Base-by-base conservation (phyloP, 2,113 vertebrate genomes). In the Pomatorhinus ruficollis region DNA sequence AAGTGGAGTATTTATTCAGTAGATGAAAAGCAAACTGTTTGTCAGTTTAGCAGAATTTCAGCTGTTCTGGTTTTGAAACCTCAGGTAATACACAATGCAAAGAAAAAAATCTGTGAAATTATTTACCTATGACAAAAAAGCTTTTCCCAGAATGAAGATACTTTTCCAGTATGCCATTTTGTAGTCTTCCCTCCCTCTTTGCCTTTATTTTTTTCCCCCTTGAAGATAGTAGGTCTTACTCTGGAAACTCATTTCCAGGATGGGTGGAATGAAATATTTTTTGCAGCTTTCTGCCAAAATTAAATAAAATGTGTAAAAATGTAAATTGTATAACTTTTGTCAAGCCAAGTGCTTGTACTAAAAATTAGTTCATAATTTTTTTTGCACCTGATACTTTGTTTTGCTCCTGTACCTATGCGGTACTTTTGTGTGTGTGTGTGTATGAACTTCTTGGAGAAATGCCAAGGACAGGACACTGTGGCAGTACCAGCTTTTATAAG, bases 11-110 rank as follows among this genome's bases (percentile, higher is more conserved):
- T 1, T 7, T 71, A 71, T 81, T 71, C 63, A 86, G n/a, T 33
- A 64, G 35, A 56, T 77, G 72, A 71, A 78, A 81, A 78, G n/a
- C 15, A 17, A 83, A 61, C 30, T 70, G 27, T 72, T 91, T 82
- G 60, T 76, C 66, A 56, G 64, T 83, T 89, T 33, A 93, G 54
- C 74, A 85, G 47, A 49, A 37, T 89, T 96, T 93, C 76, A 71
- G n/a, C 71, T 96, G 19, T 56, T 87, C 20, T 71, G 54, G 22
- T 83, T 93, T 85, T 89, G 72, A 93, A 92, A 79, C 31, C 10
- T 61, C 50, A 71, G 54, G 61, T 66, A 61, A 31, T 65, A 52
- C 30, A 75, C 53, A 57, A 16, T 66, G 74, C 24, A 82, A 91
- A 69, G 66, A 21, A 31, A 40, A 78, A 89, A 68, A 44, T 77